Conservation (phyloP, 64 coral and sea anemone species). For the Pachyseris speciosa region DNA sequence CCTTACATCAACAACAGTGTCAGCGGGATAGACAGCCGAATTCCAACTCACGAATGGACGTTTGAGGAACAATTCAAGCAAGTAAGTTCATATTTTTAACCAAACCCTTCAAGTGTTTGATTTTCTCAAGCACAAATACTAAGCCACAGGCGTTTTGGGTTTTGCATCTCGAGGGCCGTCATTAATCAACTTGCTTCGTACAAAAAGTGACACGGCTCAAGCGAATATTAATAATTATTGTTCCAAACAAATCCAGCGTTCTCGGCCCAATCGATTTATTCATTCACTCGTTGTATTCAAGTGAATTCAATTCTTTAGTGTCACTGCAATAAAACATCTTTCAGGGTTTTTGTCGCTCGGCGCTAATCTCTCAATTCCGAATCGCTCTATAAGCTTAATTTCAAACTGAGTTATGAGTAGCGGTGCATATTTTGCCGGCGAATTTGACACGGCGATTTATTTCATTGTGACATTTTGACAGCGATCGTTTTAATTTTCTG, state of each 20-base stretch:
- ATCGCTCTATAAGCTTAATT: constrained; percentile 52
- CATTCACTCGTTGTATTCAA: background rate
- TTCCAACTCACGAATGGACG: constrained; percentile 90
- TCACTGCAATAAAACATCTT: background rate
- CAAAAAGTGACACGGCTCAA: constrained; percentile 28
- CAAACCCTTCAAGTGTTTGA: constrained; percentile 21
- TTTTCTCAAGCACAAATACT: constrained; percentile 31
- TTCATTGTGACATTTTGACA: constrained; percentile 57
- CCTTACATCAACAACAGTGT: constrained; percentile 63
- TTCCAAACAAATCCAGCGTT: constrained; percentile 34
- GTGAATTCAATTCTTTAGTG: constrained; percentile 22
- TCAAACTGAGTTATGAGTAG: constrained; percentile 37
- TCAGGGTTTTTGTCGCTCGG: constrained; percentile 8
- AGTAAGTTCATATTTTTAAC: constrained; percentile 46
- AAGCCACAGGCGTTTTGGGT: constrained; percentile 6
- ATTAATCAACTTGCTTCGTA: constrained; percentile 54
- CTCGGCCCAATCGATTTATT: constrained; percentile 27
- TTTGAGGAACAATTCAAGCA: constrained; percentile 98
- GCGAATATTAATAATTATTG: constrained; percentile 64
- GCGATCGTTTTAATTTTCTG: constrained; percentile 37
- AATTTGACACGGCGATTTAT: constrained; percentile 44
- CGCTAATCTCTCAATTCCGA: constrained; percentile 26
- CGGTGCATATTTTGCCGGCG: constrained; percentile 48
- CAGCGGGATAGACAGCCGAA: constrained; percentile 73
- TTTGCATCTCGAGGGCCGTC: constrained; percentile 47